These are phyloP conservation scores for Agriopis marginaria DNA, from an alignment of 2,888 invertebrate species.

Conservation along the genomic window DNA sequence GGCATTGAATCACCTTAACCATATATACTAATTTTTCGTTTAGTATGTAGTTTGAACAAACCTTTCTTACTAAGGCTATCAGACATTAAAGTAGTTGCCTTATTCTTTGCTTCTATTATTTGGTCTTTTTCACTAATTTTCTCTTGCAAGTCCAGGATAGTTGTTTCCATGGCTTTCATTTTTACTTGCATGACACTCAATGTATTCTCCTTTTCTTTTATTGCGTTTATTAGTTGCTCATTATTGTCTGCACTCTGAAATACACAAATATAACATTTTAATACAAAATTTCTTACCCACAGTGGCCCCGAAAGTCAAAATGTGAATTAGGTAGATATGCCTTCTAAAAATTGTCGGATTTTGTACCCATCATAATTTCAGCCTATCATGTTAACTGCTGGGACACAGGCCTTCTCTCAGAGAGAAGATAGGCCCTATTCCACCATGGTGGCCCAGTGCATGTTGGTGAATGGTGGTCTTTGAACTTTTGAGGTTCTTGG, in stretches of 20 bases:
- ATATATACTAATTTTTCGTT: not conserved
- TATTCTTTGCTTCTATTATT: slow-evolving; percentile 93
- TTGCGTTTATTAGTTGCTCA: slow-evolving; percentile 87
- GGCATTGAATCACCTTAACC: too few relatives aligned
- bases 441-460: too few relatives aligned
- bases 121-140: slow-evolving; percentile 93
- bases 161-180: slow-evolving; percentile 89
- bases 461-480: too few relatives aligned
- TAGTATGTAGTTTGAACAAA: slow-evolving; percentile 44
- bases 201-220: slow-evolving; percentile 85
- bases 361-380: too few relatives aligned
- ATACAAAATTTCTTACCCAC: too few relatives aligned
- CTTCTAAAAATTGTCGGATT: too few relatives aligned
- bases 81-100: slow-evolving; percentile 91
- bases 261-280: slow-evolving; percentile 2
- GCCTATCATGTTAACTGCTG: too few relatives aligned
- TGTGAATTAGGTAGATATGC: too few relatives aligned
- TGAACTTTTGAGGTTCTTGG: too few relatives aligned
- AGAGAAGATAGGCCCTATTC: too few relatives aligned
- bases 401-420: too few relatives aligned
- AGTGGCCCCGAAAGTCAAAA: too few relatives aligned
- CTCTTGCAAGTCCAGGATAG: slow-evolving; percentile 93
- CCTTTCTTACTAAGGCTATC: slow-evolving; percentile 90
- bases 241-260: slow-evolving; percentile 72
- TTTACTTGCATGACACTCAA: slow-evolving; percentile 77